Evolutionary conservation across 1,140 invertebrate species (phyloP).

Genomic region (Sarcophaga peregrina): DNA sequence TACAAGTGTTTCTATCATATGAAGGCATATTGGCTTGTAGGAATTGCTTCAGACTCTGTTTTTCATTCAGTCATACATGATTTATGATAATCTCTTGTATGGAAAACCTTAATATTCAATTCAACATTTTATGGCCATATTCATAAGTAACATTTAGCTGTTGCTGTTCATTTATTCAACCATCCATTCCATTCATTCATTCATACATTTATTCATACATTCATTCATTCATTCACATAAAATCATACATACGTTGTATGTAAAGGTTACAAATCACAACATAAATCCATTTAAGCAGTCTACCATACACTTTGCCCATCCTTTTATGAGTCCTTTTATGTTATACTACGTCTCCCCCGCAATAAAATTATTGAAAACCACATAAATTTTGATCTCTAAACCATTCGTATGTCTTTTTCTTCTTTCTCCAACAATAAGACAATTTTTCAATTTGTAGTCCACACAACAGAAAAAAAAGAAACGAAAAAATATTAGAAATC

Average conservation of each 20-base stretch:
- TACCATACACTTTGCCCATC: neutral
- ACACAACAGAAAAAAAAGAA: neutral
- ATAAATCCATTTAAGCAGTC: constrained; percentile 39
- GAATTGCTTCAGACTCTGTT: too few relatives aligned
- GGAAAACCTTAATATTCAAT: constrained; percentile 37
- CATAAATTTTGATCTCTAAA: constrained; percentile 28
- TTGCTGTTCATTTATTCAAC: neutral
- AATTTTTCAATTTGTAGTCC: constrained; percentile 35
- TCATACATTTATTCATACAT: neutral
- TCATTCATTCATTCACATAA: neutral
- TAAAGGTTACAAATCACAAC: constrained; percentile 38
- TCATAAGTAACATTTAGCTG: neutral
- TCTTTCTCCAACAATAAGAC: constrained; percentile 14
- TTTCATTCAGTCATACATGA: constrained; percentile 29
- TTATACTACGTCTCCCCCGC: neutral
- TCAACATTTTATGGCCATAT: constrained; percentile 27
- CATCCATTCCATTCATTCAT: neutral
- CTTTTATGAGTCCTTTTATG: too few relatives aligned
- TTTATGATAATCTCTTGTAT: constrained; percentile 35
- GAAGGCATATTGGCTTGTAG: too few relatives aligned
- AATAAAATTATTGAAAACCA: constrained; percentile 36
- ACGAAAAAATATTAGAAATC: neutral
- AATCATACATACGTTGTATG: constrained; percentile 10
- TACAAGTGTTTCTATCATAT: neutral
- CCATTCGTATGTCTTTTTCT: neutral